phyloP scores from a whole-genome alignment of 2,888 invertebrate species.

The Andricus curvator region DNA sequence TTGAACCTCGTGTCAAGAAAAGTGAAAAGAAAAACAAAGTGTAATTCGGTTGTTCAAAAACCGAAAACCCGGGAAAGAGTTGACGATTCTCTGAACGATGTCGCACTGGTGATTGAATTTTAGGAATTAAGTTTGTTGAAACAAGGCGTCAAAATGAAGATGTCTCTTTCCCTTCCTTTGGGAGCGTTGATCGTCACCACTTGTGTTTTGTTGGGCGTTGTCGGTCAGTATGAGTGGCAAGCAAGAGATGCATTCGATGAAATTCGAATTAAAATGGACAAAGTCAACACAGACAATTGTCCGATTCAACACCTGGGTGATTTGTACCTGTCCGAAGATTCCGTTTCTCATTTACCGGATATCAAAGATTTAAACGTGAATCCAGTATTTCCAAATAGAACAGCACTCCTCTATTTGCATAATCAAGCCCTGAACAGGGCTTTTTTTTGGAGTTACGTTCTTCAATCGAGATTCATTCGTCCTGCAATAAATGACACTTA shows the following conservation, averaged over 20 bases:
- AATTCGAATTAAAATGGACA: conserved; percentile 90
- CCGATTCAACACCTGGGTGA: conserved; percentile 91
- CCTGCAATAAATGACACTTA: conserved; percentile 95
- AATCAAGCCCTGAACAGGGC: conserved; percentile 98
- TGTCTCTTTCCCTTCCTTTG: conserved; percentile 21
- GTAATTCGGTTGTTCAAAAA: background rate
- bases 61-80: background rate
- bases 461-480: conserved; percentile 93
- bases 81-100: background rate
- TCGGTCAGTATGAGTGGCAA: conserved; percentile 96
- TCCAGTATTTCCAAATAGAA: conserved; percentile 96
- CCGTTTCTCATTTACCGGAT: conserved; percentile 94
- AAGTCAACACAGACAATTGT: conserved; percentile 93
- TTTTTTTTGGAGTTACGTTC: conserved; percentile 96
- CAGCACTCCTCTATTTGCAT: conserved; percentile 94
- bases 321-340: conserved; percentile 89
- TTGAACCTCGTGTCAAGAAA: background rate
- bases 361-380: conserved; percentile 96
- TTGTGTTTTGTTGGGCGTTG: conserved; percentile 81
- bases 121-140: background rate
- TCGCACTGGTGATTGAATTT: background rate
- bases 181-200: conserved; percentile 56
- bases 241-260: conserved; percentile 93
- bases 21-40: background rate
- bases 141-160: conserved; percentile 32